Conservation (phyloP, 1,140 invertebrate genomes). For the Cepaea nemoralis region DNA sequence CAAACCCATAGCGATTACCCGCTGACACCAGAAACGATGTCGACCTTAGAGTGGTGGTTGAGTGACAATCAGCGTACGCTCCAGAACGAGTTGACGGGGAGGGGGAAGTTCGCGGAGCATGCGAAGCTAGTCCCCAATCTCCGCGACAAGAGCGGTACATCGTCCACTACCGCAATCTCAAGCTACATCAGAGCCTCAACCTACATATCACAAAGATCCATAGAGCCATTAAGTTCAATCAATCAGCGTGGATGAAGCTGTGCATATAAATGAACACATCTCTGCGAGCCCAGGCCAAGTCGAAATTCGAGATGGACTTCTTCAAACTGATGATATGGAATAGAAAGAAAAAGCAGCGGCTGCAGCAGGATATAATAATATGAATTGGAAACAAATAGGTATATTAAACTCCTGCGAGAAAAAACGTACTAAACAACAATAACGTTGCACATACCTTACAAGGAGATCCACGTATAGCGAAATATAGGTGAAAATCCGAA, state of each 20-base stretch:
- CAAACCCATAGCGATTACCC: background rate
- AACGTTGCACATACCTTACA: no score
- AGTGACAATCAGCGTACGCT: slow-evolving; percentile 25
- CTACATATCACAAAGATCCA: slow-evolving; percentile 45
- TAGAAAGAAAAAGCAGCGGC: no score
- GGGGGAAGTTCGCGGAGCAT: slow-evolving; percentile 14
- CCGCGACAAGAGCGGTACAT: slow-evolving; percentile 46
- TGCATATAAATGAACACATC: slow-evolving; percentile 27
- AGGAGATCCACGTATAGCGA: no score
- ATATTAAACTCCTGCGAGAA: no score
- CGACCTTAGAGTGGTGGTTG: slow-evolving; percentile 4
- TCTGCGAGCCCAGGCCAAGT: slow-evolving; percentile 53
- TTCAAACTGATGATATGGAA: slow-evolving; percentile 73
- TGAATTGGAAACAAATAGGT: no score
- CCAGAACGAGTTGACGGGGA: background rate
- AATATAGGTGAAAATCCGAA: no score
- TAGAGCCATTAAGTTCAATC: slow-evolving; percentile 34
- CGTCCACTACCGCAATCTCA: slow-evolving; percentile 46
- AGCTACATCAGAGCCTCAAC: slow-evolving; percentile 38
- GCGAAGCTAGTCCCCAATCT: slow-evolving; percentile 49
- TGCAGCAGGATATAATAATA: no score
- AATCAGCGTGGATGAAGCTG: slow-evolving; percentile 33
- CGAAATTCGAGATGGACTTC: slow-evolving; percentile 71
- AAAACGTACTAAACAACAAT: no score
- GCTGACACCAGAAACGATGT: background rate